Percentiles rank a stretch among this genome's conserved stretches.
Conservation (phyloP, 2,797 vertebrate species). For the Australoheros facetus region DNA sequence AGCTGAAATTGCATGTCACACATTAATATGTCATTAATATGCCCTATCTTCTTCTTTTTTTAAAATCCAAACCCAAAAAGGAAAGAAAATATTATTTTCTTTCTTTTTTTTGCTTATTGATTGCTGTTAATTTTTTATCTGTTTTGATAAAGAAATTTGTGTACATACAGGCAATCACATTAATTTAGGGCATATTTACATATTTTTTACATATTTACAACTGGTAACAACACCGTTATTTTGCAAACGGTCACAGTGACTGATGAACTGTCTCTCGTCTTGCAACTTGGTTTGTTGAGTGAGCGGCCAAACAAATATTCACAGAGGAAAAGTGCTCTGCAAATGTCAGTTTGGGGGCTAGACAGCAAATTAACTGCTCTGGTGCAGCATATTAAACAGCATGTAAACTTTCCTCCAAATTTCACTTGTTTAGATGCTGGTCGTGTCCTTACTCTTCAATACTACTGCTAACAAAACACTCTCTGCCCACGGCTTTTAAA, state of each 20-base stretch:
- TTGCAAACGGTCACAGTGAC: not conserved
- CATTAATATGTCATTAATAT: not conserved
- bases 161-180: not conserved
- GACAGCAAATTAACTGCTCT: conserved; percentile 7
- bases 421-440: not conserved
- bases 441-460: not conserved
- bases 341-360: conserved; percentile 5
- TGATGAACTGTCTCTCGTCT: not conserved
- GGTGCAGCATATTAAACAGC: conserved; percentile 4
- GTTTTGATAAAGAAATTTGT: not conserved
- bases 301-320: not conserved
- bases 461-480: not conserved
- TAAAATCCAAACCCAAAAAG: not conserved
- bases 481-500: not conserved
- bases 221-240: not conserved
- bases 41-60: not conserved
- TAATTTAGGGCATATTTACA: not conserved
- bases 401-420: not conserved
- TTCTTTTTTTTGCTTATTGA: not conserved
- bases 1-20: not conserved
- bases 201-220: not conserved
- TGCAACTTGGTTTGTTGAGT: not conserved
- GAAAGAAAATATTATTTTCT: not conserved
- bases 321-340: not conserved
- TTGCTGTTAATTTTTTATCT: not conserved